A percentile compares a stretch with the other conserved stretches of the same genome.
phyloP scores from a whole-genome alignment of 2,888 invertebrate species.

The Bhutanitis thaidina region DNA sequence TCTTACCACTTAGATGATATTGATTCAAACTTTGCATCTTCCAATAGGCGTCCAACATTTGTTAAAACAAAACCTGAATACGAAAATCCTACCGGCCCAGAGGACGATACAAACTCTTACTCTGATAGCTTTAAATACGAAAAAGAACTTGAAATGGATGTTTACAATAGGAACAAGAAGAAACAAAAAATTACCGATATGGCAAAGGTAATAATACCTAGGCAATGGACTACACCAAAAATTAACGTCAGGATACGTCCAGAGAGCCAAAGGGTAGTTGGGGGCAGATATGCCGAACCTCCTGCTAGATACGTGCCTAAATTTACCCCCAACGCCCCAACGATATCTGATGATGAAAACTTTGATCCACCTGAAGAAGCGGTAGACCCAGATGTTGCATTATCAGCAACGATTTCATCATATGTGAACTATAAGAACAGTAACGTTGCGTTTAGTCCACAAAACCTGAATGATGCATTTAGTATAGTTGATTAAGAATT shows the following conservation, averaged over 20 bases:
- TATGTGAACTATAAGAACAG: constrained; percentile 69
- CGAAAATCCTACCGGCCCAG: constrained; percentile 27
- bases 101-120: constrained; percentile 34
- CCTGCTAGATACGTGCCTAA: constrained; percentile 54
- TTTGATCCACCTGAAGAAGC: constrained; percentile 34
- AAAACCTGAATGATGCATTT: constrained; percentile 72
- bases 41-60: constrained; percentile 14
- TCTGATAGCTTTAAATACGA: constrained; percentile 35
- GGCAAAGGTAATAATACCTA: constrained; percentile 26
- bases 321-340: constrained; percentile 34
- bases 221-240: constrained; percentile 25
- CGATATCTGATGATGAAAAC: constrained; percentile 37
- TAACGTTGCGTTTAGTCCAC: constrained; percentile 70
- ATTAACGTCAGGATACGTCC: constrained; percentile 17
- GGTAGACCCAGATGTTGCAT: constrained; percentile 37
- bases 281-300: constrained; percentile 68
- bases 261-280: constrained; percentile 44
- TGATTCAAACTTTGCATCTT: constrained; percentile 4
- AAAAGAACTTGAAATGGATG: constrained; percentile 24
- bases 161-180: constrained; percentile 33
- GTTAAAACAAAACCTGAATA: constrained; percentile 28
- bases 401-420: constrained; percentile 51
- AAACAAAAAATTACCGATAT: constrained; percentile 33
- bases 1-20: constrained; percentile 3
- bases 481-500: constrained; percentile 51